phyloP scores from a whole-genome alignment of 1,140 invertebrate species.

The Polyergus mexicanus region DNA sequence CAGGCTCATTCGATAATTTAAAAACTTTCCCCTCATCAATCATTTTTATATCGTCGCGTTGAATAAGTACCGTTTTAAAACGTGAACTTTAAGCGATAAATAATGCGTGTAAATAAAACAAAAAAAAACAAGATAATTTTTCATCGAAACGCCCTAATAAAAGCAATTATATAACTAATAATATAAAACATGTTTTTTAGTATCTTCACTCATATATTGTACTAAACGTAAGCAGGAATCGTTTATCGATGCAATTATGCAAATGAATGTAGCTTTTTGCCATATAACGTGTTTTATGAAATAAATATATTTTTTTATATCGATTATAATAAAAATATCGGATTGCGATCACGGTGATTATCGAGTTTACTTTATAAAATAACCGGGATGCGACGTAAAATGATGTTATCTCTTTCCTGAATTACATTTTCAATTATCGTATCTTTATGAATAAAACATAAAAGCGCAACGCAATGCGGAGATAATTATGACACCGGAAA shows the following conservation, averaged over 20 bases:
- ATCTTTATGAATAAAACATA: slow-evolving; percentile 3
- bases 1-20: slow-evolving; percentile 27
- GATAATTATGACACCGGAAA: background rate
- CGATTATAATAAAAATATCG: background rate
- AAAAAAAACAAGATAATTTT: background rate
- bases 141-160: background rate
- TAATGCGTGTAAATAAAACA: background rate
- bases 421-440: slow-evolving; percentile 20
- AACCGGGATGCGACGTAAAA: background rate
- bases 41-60: background rate
- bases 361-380: background rate
- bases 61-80: background rate
- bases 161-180: background rate
- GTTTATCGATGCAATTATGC: background rate
- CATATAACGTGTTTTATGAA: background rate
- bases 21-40: slow-evolving; percentile 14
- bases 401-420: background rate
- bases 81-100: background rate
- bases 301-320: background rate
- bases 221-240: background rate
- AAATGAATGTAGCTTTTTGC: background rate
- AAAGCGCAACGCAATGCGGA: background rate
- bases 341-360: background rate
- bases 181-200: background rate
- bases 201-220: slow-evolving; percentile 3